These are phyloP conservation scores for Seira sanloemensis DNA, from an alignment of 2,888 invertebrate genomes.

Conservation along the genomic window DNA sequence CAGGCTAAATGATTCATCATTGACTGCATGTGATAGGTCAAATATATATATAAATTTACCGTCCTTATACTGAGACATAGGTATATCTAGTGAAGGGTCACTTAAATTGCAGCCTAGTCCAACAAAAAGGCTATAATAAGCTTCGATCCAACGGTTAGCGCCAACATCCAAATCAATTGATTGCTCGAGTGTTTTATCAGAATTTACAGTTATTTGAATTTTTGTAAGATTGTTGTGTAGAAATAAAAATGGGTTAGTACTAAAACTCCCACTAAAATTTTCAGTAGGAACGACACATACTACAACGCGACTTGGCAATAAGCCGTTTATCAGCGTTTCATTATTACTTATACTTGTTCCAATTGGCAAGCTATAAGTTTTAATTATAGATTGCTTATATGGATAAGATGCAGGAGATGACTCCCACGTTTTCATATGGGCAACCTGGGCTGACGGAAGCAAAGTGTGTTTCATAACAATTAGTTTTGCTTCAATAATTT, in stretches of 20 bases:
- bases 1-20: not conserved
- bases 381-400: constrained; percentile 35
- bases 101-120: not conserved
- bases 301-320: constrained; percentile 49
- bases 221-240: constrained; percentile 19
- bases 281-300: constrained; percentile 42
- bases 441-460: constrained; percentile 43
- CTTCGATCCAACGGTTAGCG: not conserved
- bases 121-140: not conserved
- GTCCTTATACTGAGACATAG: not conserved
- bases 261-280: constrained; percentile 29
- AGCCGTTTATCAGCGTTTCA: constrained; percentile 42
- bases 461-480: constrained; percentile 34
- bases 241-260: constrained; percentile 33
- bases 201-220: constrained; percentile 17
- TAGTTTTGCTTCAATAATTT: constrained; percentile 47
- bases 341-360: constrained; percentile 42
- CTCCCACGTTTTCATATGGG: constrained; percentile 47
- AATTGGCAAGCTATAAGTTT: constrained; percentile 51
- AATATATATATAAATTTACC: not conserved
- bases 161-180: not conserved
- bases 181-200: not conserved
- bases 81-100: not conserved
- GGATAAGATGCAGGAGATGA: constrained; percentile 28
- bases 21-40: not conserved